Evolutionary conservation across 2,797 vertebrate species (phyloP), one percentile per base, ranked within the genome.

Genomic region (Hirundo rustica): DNA sequence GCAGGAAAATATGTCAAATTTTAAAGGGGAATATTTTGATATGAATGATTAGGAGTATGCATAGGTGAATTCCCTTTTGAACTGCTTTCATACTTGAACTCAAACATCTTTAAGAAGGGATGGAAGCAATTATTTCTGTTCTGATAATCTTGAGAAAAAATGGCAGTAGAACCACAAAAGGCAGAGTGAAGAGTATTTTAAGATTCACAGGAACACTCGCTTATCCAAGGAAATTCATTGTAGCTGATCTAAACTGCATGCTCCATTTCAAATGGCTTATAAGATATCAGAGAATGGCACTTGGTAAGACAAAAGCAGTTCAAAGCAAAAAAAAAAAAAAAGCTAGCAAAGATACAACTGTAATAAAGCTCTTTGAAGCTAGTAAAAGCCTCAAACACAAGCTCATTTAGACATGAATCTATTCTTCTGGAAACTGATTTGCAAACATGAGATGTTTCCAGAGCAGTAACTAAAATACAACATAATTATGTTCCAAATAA

Each of bases 151-250:
- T 79, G 77, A 85, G 40, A 47, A 85, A 95, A 96, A 96, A 94
- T 32, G 75, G 75, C 57, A 92, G n/a, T 32, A 92, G 48, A 91
- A 71, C 42, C 67, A 85, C 72, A 92, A 78, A 92, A 92, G 51
- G 38, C 40, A 84, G 47, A 92, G 54, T 48, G 48, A 58, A 78
- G 32, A 88, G 19, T 67, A 86, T 76, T 89, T 91, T 84, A 89
- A 89, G 70, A 94, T 84, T 81, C 88, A 86, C 51, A 44, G 53
- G 62, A 94, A 94, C 55, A 77, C 45, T 84, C 1, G 0, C n/a
- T 92, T 89, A 96, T 95, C 66, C 88, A 80, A 91, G 82, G 38
- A 97, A 91, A 95, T 88, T 76, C 82, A 92, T 93, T n/a, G 16
- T 48, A 92, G 62, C 60, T 94, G 79, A 92, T 94, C 79, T 91